Base-by-base conservation (phyloP, 64 coral and sea anemone genomes). In the Actinia equina region DNA sequence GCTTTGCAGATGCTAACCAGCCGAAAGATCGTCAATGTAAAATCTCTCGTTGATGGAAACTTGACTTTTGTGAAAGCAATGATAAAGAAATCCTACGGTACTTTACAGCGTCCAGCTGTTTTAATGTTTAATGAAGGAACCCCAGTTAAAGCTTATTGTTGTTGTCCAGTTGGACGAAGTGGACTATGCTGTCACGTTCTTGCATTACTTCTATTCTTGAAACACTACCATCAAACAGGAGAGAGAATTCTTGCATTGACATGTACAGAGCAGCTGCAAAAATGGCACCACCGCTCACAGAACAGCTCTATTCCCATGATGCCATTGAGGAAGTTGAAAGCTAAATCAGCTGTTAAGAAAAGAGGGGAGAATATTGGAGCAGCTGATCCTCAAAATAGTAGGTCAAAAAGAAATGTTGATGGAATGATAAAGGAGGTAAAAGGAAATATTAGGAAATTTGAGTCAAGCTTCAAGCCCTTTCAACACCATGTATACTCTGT, bases 241-340 rank as follows among this genome's bases (percentile, higher is more conserved):
- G 84, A 86, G 56, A 67, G 59, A 65, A 86, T 86, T 63, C 84
- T 27, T 63, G 26, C 84, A 15, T 86, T 86, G 26, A 58, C 84
- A 16, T 60, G 60, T 86, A 22, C 84, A 86, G 84, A 86, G 61
- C 84, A 86, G 55, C 59, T 89, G 20, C 77, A 89, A 69, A 89
- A 89, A 82, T 89, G 88, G 88, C 88, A 89, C 79, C 77, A 67
- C 26, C 79, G 57, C 57, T 89, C 88, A 18, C 59, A 62, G 59
- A 37, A 37, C 30, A 37, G 30, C 30, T 37, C 30, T 37, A 37
- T 37, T 37, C 30, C 30, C 30, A 37, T 37, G 30, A 37, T 37
- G 30, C 30, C 30, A 37, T 37, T 37, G 30, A 37, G 30, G 30
- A 37, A 0, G 0, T 37, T 37, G 30, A 37, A 37, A 37, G 30